These are phyloP conservation scores for Centropus bengalensis DNA, from an alignment of 2,113 vertebrate genomes.

Conservation along the genomic window DNA sequence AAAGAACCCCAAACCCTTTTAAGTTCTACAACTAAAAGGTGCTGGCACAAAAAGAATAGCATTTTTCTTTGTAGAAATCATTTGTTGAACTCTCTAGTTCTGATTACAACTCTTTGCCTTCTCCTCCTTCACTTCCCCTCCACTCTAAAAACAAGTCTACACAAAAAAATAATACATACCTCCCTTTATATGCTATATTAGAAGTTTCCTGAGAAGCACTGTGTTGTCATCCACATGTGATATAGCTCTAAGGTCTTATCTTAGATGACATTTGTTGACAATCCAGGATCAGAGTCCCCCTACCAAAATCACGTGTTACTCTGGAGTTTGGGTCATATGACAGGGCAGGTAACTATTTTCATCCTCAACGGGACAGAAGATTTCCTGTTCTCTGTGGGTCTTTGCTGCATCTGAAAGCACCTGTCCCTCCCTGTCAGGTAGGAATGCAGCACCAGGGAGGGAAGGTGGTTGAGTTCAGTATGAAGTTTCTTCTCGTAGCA, in stretches of 20 bases:
- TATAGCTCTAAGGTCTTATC: not conserved
- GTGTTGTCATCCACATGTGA: not conserved
- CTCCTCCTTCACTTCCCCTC: not conserved
- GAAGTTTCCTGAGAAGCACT: not conserved
- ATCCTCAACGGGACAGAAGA: not conserved
- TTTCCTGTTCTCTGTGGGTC: not conserved
- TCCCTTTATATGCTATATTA: not conserved
- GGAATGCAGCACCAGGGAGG: not conserved
- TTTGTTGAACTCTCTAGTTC: conserved; percentile 45
- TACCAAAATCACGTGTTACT: not conserved
- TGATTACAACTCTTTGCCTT: not conserved
- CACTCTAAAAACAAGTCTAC: not conserved
- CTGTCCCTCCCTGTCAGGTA: not conserved
- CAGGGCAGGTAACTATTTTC: not conserved
- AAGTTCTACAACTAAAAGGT: conserved; percentile 67
- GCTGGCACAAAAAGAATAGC: conserved; percentile 69
- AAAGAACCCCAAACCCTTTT: conserved; percentile 73
- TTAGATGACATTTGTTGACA: not conserved
- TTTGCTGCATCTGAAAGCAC: not conserved
- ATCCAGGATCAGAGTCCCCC: not conserved
- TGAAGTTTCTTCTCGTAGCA: not conserved
- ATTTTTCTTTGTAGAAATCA: conserved; percentile 70
- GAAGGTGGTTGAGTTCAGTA: accelerated
- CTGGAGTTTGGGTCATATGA: not conserved
- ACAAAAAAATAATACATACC: not conserved